These are phyloP conservation scores for Meloidogyne hapla DNA, from an alignment of 1,140 invertebrate genomes.

Conservation along the genomic window DNA sequence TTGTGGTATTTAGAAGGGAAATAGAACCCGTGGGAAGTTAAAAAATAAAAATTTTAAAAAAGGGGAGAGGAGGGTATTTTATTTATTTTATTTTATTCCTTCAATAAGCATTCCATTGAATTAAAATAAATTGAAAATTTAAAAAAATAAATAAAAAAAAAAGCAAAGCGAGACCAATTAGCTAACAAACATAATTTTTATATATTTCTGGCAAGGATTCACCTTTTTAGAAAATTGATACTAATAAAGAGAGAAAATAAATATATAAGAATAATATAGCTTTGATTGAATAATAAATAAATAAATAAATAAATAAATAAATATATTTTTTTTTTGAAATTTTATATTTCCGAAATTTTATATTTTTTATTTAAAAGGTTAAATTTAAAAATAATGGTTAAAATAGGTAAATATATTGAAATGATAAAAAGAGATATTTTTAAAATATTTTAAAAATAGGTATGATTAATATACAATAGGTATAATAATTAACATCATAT, in stretches of 20 bases:
- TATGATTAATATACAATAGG: no score
- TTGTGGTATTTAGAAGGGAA: not conserved
- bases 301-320: not conserved
- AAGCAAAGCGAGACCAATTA: slow-evolving; percentile 1
- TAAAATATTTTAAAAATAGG: no score
- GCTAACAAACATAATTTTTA: not conserved
- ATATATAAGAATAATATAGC: not conserved
- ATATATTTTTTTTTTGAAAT: not conserved
- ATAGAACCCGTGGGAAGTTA: not conserved
- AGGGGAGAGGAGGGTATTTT: not conserved
- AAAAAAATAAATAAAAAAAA: not conserved
- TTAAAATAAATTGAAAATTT: not conserved
- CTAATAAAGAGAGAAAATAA: not conserved
- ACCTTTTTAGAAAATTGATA: not conserved
- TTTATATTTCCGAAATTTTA: not conserved
- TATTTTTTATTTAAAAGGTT: no score
- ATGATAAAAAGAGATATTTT: no score
- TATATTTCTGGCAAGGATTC: not conserved
- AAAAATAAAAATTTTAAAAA: not conserved
- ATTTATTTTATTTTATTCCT: no score
- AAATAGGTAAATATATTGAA: no score
- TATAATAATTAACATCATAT: no score
- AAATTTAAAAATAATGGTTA: no score
- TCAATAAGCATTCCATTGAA: not conserved
- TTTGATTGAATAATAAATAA: not conserved